Evolutionary conservation across 2,888 invertebrate genomes (phyloP), one percentile per base, ranked within the genome.

Genomic region (Caenorhabditis macrosperma): DNA sequence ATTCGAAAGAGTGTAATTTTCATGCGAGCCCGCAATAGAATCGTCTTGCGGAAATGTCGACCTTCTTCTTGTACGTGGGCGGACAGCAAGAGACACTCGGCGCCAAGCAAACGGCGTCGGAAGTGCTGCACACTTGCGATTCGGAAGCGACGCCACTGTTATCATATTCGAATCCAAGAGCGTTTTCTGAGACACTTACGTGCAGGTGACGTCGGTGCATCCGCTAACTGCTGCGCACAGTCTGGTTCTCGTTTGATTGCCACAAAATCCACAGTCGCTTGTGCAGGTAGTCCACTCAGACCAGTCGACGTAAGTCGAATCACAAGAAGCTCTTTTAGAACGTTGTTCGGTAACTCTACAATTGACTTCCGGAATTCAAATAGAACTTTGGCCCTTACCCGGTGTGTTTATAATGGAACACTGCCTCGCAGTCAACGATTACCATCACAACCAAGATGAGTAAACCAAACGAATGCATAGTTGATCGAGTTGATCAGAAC

Each of bases 221-320:
- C 77, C 77, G 5, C 30, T 33, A 22, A 69, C 20, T 17, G 57
- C 22, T 9, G 57, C 20, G 28, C 77, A 77, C n/a, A 38, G 28
- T 59, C 77, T 63, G 28, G 15, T 77, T 0, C 77, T 57, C 10
- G 69, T 52, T 41, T 71, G 77, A 30, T 64, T 69, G 15, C 77
- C 77, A 60, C 77, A 77, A 20, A 48, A 77, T 35, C 77, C 77
- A 44, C 77, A 77, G 17, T 69, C 54, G 1, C 28, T 68, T 15
- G 68, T 68, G 30, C 76, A 76, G 30, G 41, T 46, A 5, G 55
- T 68, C 76, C 76, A 76, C 28, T 68, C 76, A 5, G 46, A 7
- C 67, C 76, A 76, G 15, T 55, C 76, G 15, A 38, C 63, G 17
- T 57, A 72, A 12, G 55, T 63, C 0, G 72, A 72, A 22, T 54